phyloP scores from a whole-genome alignment of 2,113 vertebrate genomes.

The Oceanites oceanicus region DNA sequence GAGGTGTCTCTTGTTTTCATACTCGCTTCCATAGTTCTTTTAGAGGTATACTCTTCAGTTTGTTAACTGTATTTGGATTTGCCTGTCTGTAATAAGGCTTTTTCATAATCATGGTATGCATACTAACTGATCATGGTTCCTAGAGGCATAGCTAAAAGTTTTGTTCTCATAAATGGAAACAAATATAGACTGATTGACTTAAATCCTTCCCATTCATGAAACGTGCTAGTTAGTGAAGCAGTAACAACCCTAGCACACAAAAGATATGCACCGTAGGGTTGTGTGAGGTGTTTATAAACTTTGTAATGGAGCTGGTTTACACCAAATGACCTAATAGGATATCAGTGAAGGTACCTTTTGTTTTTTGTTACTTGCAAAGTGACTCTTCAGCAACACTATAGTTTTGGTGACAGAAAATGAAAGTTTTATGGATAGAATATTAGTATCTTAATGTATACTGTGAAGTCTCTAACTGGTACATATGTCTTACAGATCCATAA shows the following conservation, averaged over 20 bases:
- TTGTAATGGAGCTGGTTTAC: background rate
- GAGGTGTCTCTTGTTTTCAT: background rate
- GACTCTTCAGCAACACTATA: background rate
- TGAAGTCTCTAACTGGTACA: background rate
- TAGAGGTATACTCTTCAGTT: background rate
- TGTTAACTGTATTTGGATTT: background rate
- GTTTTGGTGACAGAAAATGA: background rate
- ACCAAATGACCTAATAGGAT: background rate
- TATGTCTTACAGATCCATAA: background rate
- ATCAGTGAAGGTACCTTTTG: background rate
- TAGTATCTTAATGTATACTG: background rate
- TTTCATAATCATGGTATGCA: background rate
- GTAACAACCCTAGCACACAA: background rate
- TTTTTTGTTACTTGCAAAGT: background rate
- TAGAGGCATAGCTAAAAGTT: background rate
- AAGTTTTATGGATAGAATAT: background rate
- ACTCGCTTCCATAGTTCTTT: background rate
- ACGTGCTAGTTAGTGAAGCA: background rate
- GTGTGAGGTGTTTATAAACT: background rate
- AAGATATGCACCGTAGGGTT: accelerated
- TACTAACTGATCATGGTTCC: background rate
- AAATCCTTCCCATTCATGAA: background rate
- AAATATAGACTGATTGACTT: background rate
- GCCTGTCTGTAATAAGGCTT: background rate
- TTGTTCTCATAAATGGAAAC: background rate